Evolutionary conservation across 2,113 vertebrate species (phyloP).

Genomic region (Saccopteryx leptura): DNA sequence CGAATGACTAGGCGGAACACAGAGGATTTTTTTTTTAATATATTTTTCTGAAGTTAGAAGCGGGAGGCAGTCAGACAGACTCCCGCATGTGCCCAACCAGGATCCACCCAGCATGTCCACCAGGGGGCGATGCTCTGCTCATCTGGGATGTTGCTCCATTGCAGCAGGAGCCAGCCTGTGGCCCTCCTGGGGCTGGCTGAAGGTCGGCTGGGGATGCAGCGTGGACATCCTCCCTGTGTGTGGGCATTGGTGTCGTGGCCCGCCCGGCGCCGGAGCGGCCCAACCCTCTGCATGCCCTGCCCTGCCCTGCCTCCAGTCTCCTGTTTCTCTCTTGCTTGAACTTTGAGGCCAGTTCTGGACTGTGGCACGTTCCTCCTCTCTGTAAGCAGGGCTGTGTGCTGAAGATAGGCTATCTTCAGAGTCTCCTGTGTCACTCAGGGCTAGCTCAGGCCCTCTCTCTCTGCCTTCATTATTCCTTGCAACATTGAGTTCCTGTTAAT

Average conservation of each 20-base stretch:
- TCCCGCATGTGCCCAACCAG: too few species aligned
- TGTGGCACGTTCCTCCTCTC: neutral
- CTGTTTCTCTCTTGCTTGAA: neutral
- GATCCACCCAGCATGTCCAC: too few species aligned
- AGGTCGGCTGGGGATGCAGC: too few species aligned
- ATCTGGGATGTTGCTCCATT: too few species aligned
- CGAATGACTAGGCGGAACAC: too few species aligned
- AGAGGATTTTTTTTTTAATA: too few species aligned
- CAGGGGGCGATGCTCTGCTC: too few species aligned
- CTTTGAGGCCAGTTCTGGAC: neutral
- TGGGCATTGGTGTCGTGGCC: neutral
- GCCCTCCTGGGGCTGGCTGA: neutral
- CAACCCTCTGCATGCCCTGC: neutral
- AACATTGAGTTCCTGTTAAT: neutral
- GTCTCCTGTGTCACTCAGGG: neutral
- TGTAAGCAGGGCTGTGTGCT: neutral
- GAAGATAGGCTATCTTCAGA: neutral
- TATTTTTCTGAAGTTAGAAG: too few species aligned
- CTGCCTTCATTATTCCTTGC: neutral
- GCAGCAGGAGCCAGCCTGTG: too few species aligned
- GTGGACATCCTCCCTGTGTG: too few species aligned
- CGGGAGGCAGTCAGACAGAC: too few species aligned
- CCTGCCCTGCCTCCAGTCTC: neutral
- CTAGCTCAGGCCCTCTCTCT: neutral
- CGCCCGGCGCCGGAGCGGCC: neutral